phyloP scores from a whole-genome alignment of 2,797 vertebrate genomes.

The Pangasius macronema region DNA sequence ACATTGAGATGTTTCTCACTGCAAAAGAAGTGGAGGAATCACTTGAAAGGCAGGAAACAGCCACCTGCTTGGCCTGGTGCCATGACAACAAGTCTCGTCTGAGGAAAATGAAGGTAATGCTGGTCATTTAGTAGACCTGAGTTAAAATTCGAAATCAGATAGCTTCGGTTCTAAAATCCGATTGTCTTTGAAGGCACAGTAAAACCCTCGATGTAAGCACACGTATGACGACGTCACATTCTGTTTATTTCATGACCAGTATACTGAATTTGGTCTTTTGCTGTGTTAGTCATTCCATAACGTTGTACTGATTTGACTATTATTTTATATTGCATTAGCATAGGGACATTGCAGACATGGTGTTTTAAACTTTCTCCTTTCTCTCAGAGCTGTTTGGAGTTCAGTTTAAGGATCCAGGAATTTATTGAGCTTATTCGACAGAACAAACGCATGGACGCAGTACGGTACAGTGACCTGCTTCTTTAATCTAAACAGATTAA shows the following conservation, averaged over 20 bases:
- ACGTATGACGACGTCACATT: not conserved
- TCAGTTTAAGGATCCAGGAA: conserved; percentile 98
- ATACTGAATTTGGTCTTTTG: not conserved
- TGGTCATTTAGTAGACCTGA: not conserved
- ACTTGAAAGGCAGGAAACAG: conserved; percentile 94
- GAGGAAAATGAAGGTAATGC: conserved; percentile 96
- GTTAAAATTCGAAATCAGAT: not conserved
- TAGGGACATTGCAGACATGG: not conserved
- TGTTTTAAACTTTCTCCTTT: conserved; percentile 44
- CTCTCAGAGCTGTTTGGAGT: conserved; percentile 95
- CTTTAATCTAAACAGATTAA: not conserved
- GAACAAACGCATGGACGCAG: conserved; percentile 98
- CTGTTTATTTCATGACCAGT: not conserved
- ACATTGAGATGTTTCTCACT: conserved; percentile 99
- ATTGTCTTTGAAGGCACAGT: not conserved
- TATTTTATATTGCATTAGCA: not conserved
- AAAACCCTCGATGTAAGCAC: not conserved
- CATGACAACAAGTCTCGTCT: conserved; percentile 99
- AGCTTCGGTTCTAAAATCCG: not conserved
- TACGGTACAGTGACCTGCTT: conserved; percentile 78
- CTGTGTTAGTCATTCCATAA: not conserved
- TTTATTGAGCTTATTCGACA: conserved; percentile 99
- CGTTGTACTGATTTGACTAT: not conserved
- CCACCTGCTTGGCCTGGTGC: conserved; percentile 98
- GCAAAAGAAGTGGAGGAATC: conserved; percentile 99